phyloP scores from a whole-genome alignment of 2,888 invertebrate species.

The Lissocephala sabroskyi region DNA sequence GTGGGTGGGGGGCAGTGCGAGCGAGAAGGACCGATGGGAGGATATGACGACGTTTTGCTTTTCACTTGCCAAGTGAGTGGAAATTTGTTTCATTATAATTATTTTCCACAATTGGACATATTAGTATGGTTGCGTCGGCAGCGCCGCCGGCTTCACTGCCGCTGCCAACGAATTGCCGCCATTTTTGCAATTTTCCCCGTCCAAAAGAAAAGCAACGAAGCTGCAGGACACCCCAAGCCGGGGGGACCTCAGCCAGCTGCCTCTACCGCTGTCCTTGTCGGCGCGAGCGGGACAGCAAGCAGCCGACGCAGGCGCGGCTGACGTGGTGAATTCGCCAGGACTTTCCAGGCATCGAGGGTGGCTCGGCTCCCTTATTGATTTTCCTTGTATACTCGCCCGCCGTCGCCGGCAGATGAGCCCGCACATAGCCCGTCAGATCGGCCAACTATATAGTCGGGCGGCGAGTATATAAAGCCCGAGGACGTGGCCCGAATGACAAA shows the following conservation, averaged over 20 bases:
- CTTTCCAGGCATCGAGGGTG: conserved; percentile 32
- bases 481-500: conserved; percentile 57
- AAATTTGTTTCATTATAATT: conserved; percentile 74
- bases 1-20: not conserved
- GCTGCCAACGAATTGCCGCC: conserved; percentile 31
- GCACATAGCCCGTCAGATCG: no score
- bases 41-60: conserved; percentile 65
- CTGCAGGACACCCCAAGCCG: conserved; percentile 25
- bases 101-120: conserved; percentile 74
- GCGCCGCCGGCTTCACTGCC: conserved; percentile 1
- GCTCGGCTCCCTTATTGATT: conserved; percentile 41
- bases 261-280: conserved; percentile 32
- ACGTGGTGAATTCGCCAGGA: conserved; percentile 38
- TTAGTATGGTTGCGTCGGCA: conserved; percentile 69
- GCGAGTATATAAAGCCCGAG: not conserved
- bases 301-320: conserved; percentile 37
- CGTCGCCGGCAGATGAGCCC: not conserved
- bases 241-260: not conserved
- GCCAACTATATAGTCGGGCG: conserved; percentile 4
- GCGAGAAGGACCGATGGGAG: conserved; percentile 39
- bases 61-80: conserved; percentile 68
- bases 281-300: not conserved
- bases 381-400: conserved; percentile 27
- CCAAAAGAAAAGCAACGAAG: conserved; percentile 53
- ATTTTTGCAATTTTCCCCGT: conserved; percentile 58